phyloP scores from a whole-genome alignment of 2,113 vertebrate genomes.

The Hyperopisus bebe region DNA sequence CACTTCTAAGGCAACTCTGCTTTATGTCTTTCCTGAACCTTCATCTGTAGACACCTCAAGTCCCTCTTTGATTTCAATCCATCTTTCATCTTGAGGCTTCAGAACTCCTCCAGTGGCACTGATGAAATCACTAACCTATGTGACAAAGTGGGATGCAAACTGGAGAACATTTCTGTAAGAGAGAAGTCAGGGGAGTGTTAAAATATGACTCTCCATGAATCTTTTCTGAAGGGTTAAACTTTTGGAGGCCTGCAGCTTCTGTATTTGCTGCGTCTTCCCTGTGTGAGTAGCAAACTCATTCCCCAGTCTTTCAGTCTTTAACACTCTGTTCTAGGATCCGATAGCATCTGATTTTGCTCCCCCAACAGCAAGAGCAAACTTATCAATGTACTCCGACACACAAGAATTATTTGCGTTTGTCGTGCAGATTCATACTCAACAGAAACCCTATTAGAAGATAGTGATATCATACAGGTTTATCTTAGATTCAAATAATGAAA shows the following conservation, averaged over 20 bases:
- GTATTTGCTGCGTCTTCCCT: background rate
- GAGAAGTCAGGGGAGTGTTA: background rate
- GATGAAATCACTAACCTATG: background rate
- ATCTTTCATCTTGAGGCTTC: constrained; percentile 6
- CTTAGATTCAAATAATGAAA: background rate
- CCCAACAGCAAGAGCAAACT: background rate
- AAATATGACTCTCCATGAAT: background rate
- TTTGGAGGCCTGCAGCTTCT: background rate
- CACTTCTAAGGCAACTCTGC: background rate
- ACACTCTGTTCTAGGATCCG: background rate
- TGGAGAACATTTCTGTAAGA: background rate
- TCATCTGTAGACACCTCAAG: background rate
- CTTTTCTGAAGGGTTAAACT: background rate
- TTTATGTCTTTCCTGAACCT: background rate
- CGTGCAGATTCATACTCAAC: background rate
- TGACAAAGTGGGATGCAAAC: background rate
- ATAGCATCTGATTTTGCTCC: background rate
- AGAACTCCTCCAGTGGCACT: background rate
- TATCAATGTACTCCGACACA: background rate
- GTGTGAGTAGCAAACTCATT: no score
- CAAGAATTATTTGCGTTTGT: background rate
- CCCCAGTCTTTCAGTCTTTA: background rate
- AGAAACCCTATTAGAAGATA: background rate
- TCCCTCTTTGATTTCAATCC: background rate
- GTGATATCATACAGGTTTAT: background rate